Percentiles rank a stretch among this genome's conserved stretches.
These are phyloP conservation scores for Antitype chi DNA, from an alignment of 2,888 invertebrate species.

Conservation along the genomic window DNA sequence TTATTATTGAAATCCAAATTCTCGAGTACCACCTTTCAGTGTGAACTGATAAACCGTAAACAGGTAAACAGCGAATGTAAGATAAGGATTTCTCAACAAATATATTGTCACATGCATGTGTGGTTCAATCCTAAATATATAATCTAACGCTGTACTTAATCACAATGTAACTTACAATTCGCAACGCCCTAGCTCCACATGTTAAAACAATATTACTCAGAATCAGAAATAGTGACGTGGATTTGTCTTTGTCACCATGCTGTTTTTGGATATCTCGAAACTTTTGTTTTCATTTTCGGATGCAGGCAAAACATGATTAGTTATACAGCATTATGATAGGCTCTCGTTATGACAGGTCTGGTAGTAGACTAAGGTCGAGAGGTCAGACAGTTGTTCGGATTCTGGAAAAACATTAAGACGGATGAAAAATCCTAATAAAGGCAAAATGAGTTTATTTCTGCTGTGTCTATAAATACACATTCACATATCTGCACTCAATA, in stretches of 20 bases:
- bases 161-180: background rate
- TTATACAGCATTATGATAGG: background rate
- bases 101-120: slow-evolving; percentile 23
- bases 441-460: background rate
- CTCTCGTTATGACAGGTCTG: background rate
- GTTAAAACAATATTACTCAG: too few relatives aligned
- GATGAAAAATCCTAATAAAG: background rate
- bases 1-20: slow-evolving; percentile 50
- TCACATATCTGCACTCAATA: background rate
- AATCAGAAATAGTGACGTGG: background rate
- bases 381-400: background rate
- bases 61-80: slow-evolving; percentile 32
- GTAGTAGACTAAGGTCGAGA: background rate
- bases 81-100: slow-evolving; percentile 54
- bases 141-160: slow-evolving; percentile 22
- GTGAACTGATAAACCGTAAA: slow-evolving; percentile 45
- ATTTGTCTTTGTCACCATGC: background rate
- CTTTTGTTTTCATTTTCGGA: background rate
- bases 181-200: background rate
- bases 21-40: slow-evolving; percentile 36
- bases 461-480: background rate
- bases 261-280: background rate
- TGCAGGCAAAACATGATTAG: background rate
- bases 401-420: background rate
- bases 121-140: slow-evolving; percentile 22